Base-by-base conservation (phyloP, 2,888 invertebrate species). In the Biston stratarius region DNA sequence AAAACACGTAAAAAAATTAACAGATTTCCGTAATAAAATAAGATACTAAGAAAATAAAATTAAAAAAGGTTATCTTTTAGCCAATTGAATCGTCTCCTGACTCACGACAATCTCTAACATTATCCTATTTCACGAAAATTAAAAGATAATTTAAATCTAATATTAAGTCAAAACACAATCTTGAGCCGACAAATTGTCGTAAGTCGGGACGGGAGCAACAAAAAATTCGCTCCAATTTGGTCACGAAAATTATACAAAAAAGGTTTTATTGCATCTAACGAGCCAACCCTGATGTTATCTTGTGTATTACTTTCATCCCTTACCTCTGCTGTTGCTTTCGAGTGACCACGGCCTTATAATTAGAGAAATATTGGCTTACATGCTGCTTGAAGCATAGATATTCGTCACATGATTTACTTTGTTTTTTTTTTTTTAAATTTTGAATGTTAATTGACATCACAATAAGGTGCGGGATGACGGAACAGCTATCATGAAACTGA, bases 281-380 rank as follows among this genome's bases (percentile, higher is more conserved):
- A 90, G 89, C 74, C 83, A 84, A 82, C 86, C 88, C 86, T 76
- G 92, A 92, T 91, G 84, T 80, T 93, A 92, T 93, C 92, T 80
- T 71, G 62, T 79, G 87, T 91, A 92, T 93, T 92, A 92, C 91
- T 92, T 92, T 92, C 92, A 91, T 88, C 90, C 90, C 89, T 88
- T 89, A 90, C 89, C 86, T 80, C 51, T 63, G 79, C 77, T 82
- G 85, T 81, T 83, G 79, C 82, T 82, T 78, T 83, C 73, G 79
- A 78, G 78, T 88, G 86, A 85, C 86, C 88, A 84, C 85, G 79
- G 81, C 85, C 84, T 86, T 86, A 89, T 91, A 90, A 91, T 91
- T 90, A 87, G 83, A 67, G 61, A 34, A 70, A 1, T 72, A 68
- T 79, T 44, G 86, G 88, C 69, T 89, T 84, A 91, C 82, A 91